Evolutionary conservation across 2,113 vertebrate species (phyloP), one percentile per base, ranked within the genome.

Genomic region (Pseudopodoces humilis): DNA sequence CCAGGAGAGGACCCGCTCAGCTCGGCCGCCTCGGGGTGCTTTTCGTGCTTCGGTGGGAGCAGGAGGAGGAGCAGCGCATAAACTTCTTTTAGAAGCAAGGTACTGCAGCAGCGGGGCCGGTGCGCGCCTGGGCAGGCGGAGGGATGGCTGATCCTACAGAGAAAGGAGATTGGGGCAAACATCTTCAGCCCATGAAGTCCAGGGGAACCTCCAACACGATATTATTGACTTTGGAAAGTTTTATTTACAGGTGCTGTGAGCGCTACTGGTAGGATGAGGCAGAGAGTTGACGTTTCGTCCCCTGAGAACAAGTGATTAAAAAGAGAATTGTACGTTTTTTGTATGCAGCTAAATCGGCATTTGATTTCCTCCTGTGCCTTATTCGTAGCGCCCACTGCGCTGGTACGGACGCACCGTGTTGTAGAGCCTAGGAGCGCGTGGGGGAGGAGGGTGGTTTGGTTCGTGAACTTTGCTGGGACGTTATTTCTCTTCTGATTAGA

Each of bases 391-490:
- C n/a, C 17, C 33, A 2, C 46, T 47, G 83, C 59, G 0, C 24
- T 59, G 56, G 20, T 33, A 11, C 21, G 25, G 60, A 23, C 2
- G 4, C 70, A 35, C 53, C 22, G 33, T 12, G 58, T 9, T 76
- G 56, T 15, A 47, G 46, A 79, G 81, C 44, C 2, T 6, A 39
- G 91, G 58, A 90, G 86, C 88, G 76, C 81, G 75, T 86, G 92
- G 91, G 81, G 95, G 88, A 91, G 92, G 90, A 95, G 80, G 75
- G 52, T 43, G 46, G 23, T 28, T 86, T 89, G 77, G 74, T 95
- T 95, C 84, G 16, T 94, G 94, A 96, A 94, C 96, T 96, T 86
- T 79, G 37, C 20, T 64, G 76, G 86, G 93, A 96, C 69, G 72
- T 84, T 81, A 49, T 83, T 97, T 92, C 71, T 92, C 78, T 81